Base-by-base conservation (phyloP, 2,113 vertebrate species). In the Macroglossus sobrinus region DNA sequence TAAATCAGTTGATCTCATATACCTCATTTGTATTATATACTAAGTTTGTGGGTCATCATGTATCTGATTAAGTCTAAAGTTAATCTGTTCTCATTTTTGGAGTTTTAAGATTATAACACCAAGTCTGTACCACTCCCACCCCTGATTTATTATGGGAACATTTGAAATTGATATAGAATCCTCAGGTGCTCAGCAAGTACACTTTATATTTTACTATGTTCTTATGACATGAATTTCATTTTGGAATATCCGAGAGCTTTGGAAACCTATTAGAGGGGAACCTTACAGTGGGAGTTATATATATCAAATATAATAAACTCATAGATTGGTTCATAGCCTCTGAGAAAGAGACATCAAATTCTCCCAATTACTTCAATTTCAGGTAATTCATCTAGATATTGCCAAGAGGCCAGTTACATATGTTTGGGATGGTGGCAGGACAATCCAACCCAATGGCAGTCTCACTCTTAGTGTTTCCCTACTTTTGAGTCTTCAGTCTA, bases 121-220 rank as follows among this genome's bases (percentile, higher is more conserved):
- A 43, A 81, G 38, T 8, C 9, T 61, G 4, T 81, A 59, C 15
- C 55, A 43, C 15, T 81, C 38, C 16, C 43, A 33, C 28, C 21
- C 47, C 82, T 93, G 26, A 94, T 21, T 90, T 76, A 21, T 68
- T 82, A 11, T 80, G 35, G n/a, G n/a, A 95, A 15, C 18, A 92
- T 94, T 63, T 53, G 63, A 69, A 68, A 91, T 87, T 75, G 90
- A 50, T 50, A 28, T 30, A 86, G 22, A 30, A 76, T 87, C 61
- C 87, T 76, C 30, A 71, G 15, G 72, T 76, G 40, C 33, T 81
- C 61, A 64, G 50, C 45, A 78, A 47, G 12, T 81, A 57, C 21
- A n/a, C 38, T 78, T 96, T 87, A 26, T 92, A 71, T 66, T 64
- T 89, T 72, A 69, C 28, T 72, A 59, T 94, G 61, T 80, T 59